These are phyloP conservation scores for Magallana nippona DNA, from an alignment of 2,888 invertebrate genomes.

Conservation along the genomic window DNA sequence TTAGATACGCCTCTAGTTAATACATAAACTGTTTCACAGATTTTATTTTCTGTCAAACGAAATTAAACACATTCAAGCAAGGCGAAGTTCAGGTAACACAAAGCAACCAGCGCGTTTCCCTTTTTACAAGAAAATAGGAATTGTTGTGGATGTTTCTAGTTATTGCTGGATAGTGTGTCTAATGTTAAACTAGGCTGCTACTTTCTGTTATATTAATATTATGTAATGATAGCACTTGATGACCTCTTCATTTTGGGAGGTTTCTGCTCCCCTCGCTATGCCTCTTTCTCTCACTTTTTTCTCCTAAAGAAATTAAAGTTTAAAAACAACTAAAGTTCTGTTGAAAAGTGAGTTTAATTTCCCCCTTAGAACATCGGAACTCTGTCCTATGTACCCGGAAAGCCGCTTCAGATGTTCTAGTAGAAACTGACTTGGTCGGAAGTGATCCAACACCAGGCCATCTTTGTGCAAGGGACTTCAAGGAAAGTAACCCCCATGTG, in stretches of 20 bases:
- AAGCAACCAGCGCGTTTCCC: not conserved
- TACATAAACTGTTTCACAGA: constrained; percentile 4
- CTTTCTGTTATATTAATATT: too few relatives aligned
- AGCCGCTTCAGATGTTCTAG: constrained; percentile 30
- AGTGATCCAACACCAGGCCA: constrained; percentile 25
- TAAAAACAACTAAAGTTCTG: not conserved
- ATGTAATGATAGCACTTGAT: too few relatives aligned
- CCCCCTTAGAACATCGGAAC: constrained; percentile 21
- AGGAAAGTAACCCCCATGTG: constrained; percentile 22
- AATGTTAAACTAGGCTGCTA: not conserved
- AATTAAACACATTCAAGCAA: not conserved
- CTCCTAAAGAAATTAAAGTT: not conserved
- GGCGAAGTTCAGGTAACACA: not conserved
- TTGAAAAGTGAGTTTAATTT: not conserved
- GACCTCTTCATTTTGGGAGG: too few relatives aligned
- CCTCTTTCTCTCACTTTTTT: not conserved
- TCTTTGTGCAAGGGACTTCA: constrained; percentile 35
- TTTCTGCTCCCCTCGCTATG: not conserved
- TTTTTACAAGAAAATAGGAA: not conserved
- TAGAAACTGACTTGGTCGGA: constrained; percentile 16
- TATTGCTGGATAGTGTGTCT: not conserved
- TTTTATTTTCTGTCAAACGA: constrained; percentile 23
- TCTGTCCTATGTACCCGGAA: constrained; percentile 27
- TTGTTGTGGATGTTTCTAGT: not conserved
- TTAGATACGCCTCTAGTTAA: constrained; percentile 28